A percentile compares a stretch with the other conserved stretches of the same genome.
These are phyloP conservation scores for Watsonalla binaria DNA, from an alignment of 2,888 invertebrate species.

Conservation along the genomic window DNA sequence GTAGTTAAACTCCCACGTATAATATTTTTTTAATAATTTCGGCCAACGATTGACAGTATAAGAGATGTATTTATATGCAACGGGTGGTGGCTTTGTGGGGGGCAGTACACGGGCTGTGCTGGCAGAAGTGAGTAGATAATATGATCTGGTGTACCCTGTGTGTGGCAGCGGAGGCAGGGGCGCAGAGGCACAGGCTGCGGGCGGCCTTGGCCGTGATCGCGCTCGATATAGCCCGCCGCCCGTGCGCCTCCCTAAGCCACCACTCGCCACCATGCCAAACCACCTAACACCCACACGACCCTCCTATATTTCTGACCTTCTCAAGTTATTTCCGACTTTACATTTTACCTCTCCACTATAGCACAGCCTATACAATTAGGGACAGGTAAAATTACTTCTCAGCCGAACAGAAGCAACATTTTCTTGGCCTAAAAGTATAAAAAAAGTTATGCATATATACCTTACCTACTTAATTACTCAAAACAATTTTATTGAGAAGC, in stretches of 20 bases:
- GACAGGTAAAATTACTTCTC: no score
- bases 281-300: conserved; percentile 15
- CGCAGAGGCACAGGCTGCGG: conserved; percentile 39
- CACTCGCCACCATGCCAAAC: conserved; percentile 28
- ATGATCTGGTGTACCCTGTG: not conserved
- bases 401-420: no score
- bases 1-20: no score
- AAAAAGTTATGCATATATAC: no score
- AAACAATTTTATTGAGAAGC: no score
- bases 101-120: not conserved
- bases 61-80: not conserved
- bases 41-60: no score
- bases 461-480: no score
- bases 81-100: not conserved
- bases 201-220: conserved; percentile 77
- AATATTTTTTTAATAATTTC: no score
- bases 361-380: not conserved
- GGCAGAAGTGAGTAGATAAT: not conserved
- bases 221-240: conserved; percentile 71
- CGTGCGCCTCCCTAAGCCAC: conserved; percentile 27
- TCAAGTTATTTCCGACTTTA: conserved; percentile 37
- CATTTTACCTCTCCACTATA: not conserved
- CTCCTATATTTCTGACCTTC: conserved; percentile 40
- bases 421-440: no score
- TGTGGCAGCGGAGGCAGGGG: conserved; percentile 21